A percentile compares a stretch with the other conserved stretches of the same genome.
These are phyloP conservation scores for Cinclus mexicanus DNA, from an alignment of 2,113 vertebrate species.

Conservation along the genomic window DNA sequence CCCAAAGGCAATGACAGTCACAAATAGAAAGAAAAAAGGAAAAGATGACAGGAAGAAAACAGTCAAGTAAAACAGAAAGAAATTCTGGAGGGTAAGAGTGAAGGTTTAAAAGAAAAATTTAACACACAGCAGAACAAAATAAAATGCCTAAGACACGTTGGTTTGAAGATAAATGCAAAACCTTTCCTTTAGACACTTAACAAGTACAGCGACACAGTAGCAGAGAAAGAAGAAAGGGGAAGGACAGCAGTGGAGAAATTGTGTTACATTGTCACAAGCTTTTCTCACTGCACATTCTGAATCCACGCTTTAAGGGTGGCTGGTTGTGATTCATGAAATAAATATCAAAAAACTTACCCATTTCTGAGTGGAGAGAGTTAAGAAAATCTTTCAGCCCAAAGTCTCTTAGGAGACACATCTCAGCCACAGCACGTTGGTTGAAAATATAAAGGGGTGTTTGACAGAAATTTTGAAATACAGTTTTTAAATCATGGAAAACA, in stretches of 20 bases:
- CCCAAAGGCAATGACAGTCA: slow-evolving; percentile 23
- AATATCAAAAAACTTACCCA: background rate
- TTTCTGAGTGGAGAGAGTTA: background rate
- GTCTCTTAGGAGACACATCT: background rate
- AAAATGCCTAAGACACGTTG: background rate
- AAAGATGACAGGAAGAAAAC: slow-evolving; percentile 40
- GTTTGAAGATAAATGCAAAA: slow-evolving; percentile 21
- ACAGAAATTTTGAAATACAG: background rate
- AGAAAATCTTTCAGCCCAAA: background rate
- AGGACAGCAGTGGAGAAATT: background rate
- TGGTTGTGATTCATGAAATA: background rate
- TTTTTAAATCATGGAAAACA: background rate
- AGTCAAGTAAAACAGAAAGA: background rate
- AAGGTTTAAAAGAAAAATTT: slow-evolving; percentile 40
- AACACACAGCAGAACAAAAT: slow-evolving; percentile 6
- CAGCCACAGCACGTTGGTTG: background rate
- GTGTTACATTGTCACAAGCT: background rate
- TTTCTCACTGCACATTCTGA: background rate
- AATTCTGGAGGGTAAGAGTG: background rate
- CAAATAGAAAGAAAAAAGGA: background rate
- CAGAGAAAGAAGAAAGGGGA: slow-evolving; percentile 9
- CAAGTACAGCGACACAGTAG: background rate
- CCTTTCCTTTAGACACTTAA: background rate
- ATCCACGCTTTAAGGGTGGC: background rate
- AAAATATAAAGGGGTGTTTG: background rate